These are phyloP conservation scores for Zosterops japonicus DNA, from an alignment of 2,113 vertebrate species.

Conservation along the genomic window DNA sequence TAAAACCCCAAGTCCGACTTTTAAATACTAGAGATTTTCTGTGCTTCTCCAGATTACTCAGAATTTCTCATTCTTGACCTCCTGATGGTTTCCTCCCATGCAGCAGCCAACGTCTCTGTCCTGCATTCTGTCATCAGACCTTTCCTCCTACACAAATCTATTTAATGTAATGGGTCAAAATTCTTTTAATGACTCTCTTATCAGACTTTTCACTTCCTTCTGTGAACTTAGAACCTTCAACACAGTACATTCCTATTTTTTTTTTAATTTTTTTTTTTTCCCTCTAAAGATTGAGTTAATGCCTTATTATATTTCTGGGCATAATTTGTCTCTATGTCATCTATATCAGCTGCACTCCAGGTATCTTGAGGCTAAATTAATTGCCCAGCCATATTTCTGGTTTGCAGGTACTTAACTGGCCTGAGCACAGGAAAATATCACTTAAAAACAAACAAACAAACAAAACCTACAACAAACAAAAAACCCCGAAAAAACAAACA, in stretches of 20 bases:
- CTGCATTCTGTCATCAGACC: neutral
- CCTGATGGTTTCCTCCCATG: neutral
- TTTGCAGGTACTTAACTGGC: neutral
- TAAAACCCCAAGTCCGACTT: neutral
- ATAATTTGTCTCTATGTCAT: neutral
- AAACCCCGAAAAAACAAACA: neutral
- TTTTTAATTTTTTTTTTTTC: fast-evolving
- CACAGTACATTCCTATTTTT: neutral
- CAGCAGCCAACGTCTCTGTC: fast-evolving
- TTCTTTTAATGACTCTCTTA: neutral
- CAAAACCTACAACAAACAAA: neutral
- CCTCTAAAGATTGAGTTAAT: neutral
- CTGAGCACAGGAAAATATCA: neutral
- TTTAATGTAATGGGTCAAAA: neutral
- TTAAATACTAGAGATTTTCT: neutral
- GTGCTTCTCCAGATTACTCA: neutral
- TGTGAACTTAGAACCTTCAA: neutral
- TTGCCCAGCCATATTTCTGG: neutral
- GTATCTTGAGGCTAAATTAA: neutral
- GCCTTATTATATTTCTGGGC: neutral
- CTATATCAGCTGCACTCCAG: neutral
- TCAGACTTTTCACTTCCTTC: neutral
- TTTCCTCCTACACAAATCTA: neutral
- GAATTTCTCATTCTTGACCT: neutral
- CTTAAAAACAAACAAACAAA: neutral